Evolutionary conservation across 64 coral and sea anemone genomes (phyloP), one percentile per base, ranked within the genome.

Genomic region (Montipora sp.): DNA sequence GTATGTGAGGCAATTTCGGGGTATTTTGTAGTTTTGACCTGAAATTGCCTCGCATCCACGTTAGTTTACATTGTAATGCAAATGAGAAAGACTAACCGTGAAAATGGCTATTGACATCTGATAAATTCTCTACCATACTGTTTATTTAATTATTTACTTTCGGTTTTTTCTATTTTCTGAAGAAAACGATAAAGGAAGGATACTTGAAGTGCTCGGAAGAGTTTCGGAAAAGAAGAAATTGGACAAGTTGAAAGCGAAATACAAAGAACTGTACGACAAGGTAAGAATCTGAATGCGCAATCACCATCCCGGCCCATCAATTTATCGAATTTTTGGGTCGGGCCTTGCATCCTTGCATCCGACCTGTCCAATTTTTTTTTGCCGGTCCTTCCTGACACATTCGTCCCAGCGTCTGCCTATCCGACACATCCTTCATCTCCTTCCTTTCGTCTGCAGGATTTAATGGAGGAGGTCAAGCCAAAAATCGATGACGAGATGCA

Each of bases 401-500:
- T 36, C 0, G 36, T 36, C 36, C 7, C 20, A 4, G 60, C 3
- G 60, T 0, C 68, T 19, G 20, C 68, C 20, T 15, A 21, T 21
- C 19, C 19, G 11, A 4, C 36, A 8, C 20, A 14, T 50, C 21
- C n/a, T 3, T 5, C 12, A 12, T 14, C 7, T 71, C 20, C 55
- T 49, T 75, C 4, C 5, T 55, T 8, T 14, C 3, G 20, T n/a
- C 27, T 75, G 21, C 71, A 95, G 93, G 89, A 95, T 66, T 84
- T 91, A 27, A 79, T 87, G 81, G 96, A 98, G 18, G 96, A 95
- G 59, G 74, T 98, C 4, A 95, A 91, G 48, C 75, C 93, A 49
- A 78, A 55, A 46, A 80, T 98, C 14, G 94, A 95, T 48, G 94
- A 95, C 51, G 96, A 95, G 9, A 65, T 75, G 36, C 87, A 91